Base-by-base conservation (phyloP, 2,888 invertebrate species). In the Eretmocerus hayati region DNA sequence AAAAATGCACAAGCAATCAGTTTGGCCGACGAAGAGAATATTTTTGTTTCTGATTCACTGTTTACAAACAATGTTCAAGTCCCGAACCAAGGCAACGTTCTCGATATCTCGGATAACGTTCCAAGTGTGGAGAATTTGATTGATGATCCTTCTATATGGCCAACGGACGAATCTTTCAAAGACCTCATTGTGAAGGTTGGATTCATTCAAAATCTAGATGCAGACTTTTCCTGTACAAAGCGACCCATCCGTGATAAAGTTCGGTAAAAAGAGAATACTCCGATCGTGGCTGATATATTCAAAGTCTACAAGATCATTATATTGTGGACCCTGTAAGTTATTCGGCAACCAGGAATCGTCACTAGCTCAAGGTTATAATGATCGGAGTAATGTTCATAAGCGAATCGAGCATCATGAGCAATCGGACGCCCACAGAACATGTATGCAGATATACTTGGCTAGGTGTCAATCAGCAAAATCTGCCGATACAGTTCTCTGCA, bases 281-380 rank as follows among this genome's bases (percentile, higher is more conserved):
- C 46, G 53, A 13, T 18, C 39, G 1, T 55, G 57, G 54, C 18
- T 55, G 31, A 52, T 52, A 35, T 57, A 56, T 46, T 57, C 54
- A 9, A 21, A 50, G 43, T 48, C 22, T 42, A 43, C 23, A 15
- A 51, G 48, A 9, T 31, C 32, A 36, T 33, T 56, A 16, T 54
- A 46, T 42, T 56, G 53, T 26, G 46, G 32, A 11, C 42, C 52
- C 15, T 56, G 55, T 23, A 43, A 49, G 21, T 35, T 48, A 11
- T 57, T 56, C 42, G 40, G 47, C 21, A 47, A 44, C 13, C 44
- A 49, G 20, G 20, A 49, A 42, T 18, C 47, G 48, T 20, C 50
- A 46, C 52, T 52, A 30, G 18, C 39, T 13, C 37, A 48, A 39
- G 55, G 52, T 21, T 57, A 52, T 22, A 50, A 31, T 19, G 55